Evolutionary conservation across 2,113 vertebrate species (phyloP), one percentile per base, ranked within the genome.

Genomic region (Polyodon spathula): DNA sequence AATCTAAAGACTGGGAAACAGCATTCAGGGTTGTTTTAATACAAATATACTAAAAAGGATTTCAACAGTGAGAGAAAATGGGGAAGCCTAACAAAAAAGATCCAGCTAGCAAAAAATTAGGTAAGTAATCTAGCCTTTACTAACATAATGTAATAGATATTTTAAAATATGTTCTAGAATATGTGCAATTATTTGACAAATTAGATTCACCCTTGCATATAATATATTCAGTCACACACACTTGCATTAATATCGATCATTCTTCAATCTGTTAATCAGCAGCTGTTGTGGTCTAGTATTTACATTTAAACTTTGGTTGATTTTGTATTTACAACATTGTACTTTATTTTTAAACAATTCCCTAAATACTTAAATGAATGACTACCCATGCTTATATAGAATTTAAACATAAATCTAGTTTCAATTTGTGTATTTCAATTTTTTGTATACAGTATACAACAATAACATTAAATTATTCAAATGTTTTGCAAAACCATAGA

Each of bases 301-400:
- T 60, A 41, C 41, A 17, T 10, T 46, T 63, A 61, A 61, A 66
- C 3, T 75, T 61, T 48, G 17, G 54, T 27, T 62, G 50, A 56
- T 51, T 64, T 68, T 58, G 27, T 70, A 71, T 68, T 66, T 60
- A 66, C 62, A 63, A 60, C 4, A 10, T 55, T 62, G 27, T 3
- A 27, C 53, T 44, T 63, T 63, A 71, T 61, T 68, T 56, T 54
- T 56, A 48, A 56, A 70, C 43, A 54, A 37, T 55, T 63, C 63
- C 59, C 14, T 3, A 27, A 27, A 27, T 14, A 37, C 39, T 59
- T 37, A 56, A 8, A 43, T 27, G 27, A 27, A 1, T 27, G 27
- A 27, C 27, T 27, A 27, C 3, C 27, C 27, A 27, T 27, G 1
- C 27, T 27, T 27, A 27, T 2, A 3, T 27, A 27, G 27, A 27